A percentile compares a stretch with the other conserved stretches of the same genome.
phyloP scores from a whole-genome alignment of 2,888 invertebrate species.

The Enchytraeus crypticus region DNA sequence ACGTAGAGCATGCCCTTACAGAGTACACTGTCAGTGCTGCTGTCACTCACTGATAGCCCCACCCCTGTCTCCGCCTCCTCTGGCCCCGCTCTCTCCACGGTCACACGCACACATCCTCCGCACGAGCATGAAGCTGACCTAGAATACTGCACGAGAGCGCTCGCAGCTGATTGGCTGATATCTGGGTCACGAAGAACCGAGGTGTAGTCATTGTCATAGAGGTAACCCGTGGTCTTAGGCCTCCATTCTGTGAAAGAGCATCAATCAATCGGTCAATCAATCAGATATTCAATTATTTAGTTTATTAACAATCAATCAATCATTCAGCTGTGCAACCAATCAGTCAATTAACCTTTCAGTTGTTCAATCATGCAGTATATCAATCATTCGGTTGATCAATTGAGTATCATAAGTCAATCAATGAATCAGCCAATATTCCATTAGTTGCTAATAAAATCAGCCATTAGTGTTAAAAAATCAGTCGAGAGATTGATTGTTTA shows the following conservation, averaged over 20 bases:
- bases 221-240: slow-evolving; percentile 46
- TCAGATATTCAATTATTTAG: no score
- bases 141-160: slow-evolving; percentile 51
- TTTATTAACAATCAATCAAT: background rate
- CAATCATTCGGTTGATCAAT: background rate
- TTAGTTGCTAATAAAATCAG: no score
- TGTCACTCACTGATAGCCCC: slow-evolving; percentile 33
- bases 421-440: no score
- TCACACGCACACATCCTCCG: slow-evolving; percentile 54
- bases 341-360: background rate
- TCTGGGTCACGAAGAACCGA: background rate
- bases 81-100: slow-evolving; percentile 46
- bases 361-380: background rate
- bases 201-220: slow-evolving; percentile 51
- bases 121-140: slow-evolving; percentile 50
- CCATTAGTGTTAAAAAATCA: background rate
- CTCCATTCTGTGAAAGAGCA: slow-evolving; percentile 47
- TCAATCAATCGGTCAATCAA: no score
- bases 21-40: slow-evolving; percentile 16
- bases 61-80: slow-evolving; percentile 40
- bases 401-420: no score
- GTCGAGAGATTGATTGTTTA: no score
- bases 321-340: background rate
- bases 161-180: background rate
- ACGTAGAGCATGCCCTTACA: slow-evolving; percentile 11